phyloP scores from a whole-genome alignment of 2,113 vertebrate genomes.

The Piprites chloris region DNA sequence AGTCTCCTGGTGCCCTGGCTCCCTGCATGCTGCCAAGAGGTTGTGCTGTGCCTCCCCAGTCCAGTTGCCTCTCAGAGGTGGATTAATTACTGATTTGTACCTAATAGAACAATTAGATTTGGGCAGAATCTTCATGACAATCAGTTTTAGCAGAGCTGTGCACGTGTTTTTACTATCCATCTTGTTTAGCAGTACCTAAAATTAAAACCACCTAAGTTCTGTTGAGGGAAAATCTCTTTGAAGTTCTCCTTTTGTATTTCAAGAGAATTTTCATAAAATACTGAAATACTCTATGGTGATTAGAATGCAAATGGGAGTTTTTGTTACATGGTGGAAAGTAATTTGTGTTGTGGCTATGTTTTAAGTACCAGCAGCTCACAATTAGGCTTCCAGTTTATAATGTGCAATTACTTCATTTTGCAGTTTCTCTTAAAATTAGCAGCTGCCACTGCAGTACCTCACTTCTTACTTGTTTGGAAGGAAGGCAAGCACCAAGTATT shows the following conservation, averaged over 20 bases:
- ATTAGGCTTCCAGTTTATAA: not conserved
- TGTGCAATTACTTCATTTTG: constrained; percentile 26
- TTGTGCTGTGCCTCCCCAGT: not conserved
- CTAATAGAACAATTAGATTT: not conserved
- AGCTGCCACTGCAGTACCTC: not conserved
- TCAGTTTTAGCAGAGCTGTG: not conserved
- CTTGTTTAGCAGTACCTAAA: not conserved
- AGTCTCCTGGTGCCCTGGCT: not conserved
- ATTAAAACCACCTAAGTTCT: not conserved
- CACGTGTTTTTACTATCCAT: not conserved
- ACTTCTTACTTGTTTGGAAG: not conserved
- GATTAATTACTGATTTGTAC: not conserved
- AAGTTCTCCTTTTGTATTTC: constrained; percentile 19
- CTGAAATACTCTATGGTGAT: not conserved
- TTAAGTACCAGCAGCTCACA: constrained; percentile 1
- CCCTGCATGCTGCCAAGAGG: fast-evolving
- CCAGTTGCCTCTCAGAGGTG: fast-evolving
- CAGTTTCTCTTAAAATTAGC: constrained; percentile 22
- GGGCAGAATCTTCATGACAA: not conserved
- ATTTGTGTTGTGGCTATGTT: constrained; percentile 5
- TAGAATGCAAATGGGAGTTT: constrained; percentile 30
- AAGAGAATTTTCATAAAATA: constrained; percentile 7
- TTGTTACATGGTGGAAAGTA: constrained; percentile 9
- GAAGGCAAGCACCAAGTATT: not conserved
- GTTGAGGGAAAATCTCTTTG: not conserved